Conservation (phyloP, 2,888 invertebrate species). For the Geotrupes spiniger region DNA sequence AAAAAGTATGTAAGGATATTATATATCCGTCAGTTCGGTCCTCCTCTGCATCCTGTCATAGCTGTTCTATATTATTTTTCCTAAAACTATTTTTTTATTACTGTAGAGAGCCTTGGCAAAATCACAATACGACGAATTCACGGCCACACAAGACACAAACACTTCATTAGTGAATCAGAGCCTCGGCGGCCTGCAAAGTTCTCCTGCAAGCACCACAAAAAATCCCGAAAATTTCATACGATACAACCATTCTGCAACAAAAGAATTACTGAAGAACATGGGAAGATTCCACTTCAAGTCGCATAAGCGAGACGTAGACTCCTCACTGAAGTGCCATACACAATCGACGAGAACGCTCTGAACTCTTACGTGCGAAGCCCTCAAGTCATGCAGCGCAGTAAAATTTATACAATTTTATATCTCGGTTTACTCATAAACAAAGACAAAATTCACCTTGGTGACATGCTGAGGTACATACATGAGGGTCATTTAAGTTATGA, state of each 20-base stretch:
- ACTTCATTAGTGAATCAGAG: slow-evolving; percentile 39
- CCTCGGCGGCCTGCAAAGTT: slow-evolving; percentile 37
- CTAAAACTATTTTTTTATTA: too few species aligned
- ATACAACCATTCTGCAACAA: slow-evolving; percentile 38
- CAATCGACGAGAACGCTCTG: slow-evolving; percentile 28
- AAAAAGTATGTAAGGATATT: slow-evolving; percentile 44
- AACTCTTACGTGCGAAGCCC: slow-evolving; percentile 29
- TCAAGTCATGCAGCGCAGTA: slow-evolving; percentile 37
- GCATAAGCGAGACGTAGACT: slow-evolving; percentile 46
- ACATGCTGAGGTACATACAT: slow-evolving; percentile 62
- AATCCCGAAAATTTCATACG: slow-evolving; percentile 23
- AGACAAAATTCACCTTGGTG: slow-evolving; percentile 65
- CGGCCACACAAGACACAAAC: slow-evolving; percentile 33
- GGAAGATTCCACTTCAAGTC: slow-evolving; percentile 45
- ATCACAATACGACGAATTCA: slow-evolving; percentile 41
- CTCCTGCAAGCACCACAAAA: slow-evolving; percentile 40
- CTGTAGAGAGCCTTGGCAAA: slow-evolving; percentile 43
- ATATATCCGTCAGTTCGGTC: too few species aligned
- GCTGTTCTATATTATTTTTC: too few species aligned
- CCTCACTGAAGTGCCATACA: slow-evolving; percentile 49
- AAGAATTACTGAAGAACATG: slow-evolving; percentile 38
- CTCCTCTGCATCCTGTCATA: too few species aligned
- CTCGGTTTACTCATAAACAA: slow-evolving; percentile 63
- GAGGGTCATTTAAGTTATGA: slow-evolving; percentile 56
- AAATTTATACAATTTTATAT: slow-evolving; percentile 60